These are phyloP conservation scores for Masticophis lateralis DNA, from an alignment of 2,797 vertebrate genomes.

Conservation along the genomic window DNA sequence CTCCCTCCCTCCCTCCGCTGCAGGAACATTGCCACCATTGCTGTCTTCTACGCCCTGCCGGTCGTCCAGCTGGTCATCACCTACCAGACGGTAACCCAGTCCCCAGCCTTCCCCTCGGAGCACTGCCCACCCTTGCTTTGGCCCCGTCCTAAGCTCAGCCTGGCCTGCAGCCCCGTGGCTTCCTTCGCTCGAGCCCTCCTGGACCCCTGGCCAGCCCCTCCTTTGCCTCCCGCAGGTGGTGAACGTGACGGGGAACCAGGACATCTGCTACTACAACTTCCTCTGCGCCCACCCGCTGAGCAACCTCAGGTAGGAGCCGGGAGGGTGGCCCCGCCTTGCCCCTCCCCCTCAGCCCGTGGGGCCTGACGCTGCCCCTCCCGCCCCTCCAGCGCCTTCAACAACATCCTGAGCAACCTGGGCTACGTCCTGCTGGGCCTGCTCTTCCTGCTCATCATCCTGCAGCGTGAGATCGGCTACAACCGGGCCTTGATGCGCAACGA, in stretches of 20 bases:
- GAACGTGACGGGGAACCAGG: constrained; percentile 95
- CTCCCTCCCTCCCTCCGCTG: rapidly evolving
- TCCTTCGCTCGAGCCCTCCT: background rate
- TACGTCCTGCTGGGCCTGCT: constrained; percentile 94
- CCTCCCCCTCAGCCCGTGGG: background rate
- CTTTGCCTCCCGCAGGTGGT: constrained; percentile 78
- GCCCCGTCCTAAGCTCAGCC: background rate
- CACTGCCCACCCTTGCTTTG: background rate
- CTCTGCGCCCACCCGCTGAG: constrained; percentile 93
- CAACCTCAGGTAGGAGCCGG: constrained; percentile 82
- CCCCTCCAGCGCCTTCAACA: constrained; percentile 89
- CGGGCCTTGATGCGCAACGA: constrained; percentile 82
- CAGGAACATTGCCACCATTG: constrained; percentile 97
- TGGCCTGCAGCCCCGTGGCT: background rate
- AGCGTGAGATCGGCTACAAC: constrained; percentile 88
- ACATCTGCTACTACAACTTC: constrained; percentile 99
- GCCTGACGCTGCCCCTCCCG: rapidly evolving
- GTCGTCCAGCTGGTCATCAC: constrained; percentile 97
- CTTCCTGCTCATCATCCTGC: constrained; percentile 91
- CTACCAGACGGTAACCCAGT: constrained; percentile 86
- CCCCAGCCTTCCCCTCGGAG: background rate
- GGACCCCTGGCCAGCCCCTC: background rate
- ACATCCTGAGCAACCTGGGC: constrained; percentile 96
- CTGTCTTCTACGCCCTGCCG: constrained; percentile 92
- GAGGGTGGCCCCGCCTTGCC: background rate